Base-by-base conservation (phyloP, 2,113 vertebrate genomes). In the Platycercus adscitus region DNA sequence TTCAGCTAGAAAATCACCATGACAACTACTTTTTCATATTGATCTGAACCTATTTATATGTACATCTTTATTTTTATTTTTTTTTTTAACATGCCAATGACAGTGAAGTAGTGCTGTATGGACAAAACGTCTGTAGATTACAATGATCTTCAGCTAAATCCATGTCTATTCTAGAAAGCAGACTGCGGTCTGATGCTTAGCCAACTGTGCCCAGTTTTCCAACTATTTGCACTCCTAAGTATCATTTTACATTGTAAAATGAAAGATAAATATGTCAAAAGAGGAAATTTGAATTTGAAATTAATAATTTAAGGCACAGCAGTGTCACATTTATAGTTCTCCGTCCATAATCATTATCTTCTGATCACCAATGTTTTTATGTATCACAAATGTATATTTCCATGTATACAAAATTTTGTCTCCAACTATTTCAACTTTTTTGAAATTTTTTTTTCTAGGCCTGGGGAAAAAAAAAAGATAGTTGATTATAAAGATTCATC, bases 201-300 rank as follows among this genome's bases (percentile, higher is more conserved):
- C 80, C 90, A 94, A 16, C n/a, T 86, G 44, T 92, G 71, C 69
- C 49, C 29, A 90, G 66, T 90, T 94, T 93, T 81, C 68, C 71
- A 77, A 90, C 31, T 75, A 86, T 39, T 94, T 92, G n/a, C 53
- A 88, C 50, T 70, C n/a, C 49, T 83, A 52, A 88, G 69, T 88
- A 88, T 41, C 13, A 72, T 82, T 88, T 91, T 69, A 35, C 72
- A 47, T 69, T 61, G 21, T 60, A 91, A 85, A 95, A 72, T 68
- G 35, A 93, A 90, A 94, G 69, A 93, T 31, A 86, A 93, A 83
- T 90, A 86, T 78, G 80, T 60, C 60, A 78, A 64, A 90, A 70
- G 31, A 83, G 46, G 33, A 85, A 76, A 93, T 72, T 73, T 64
- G 20, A 89, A 89, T 85, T 79, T 65, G 7, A 91, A 91, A 91